Evolutionary conservation across 2,113 vertebrate species (phyloP).

Genomic region (Notiomystis cincta): DNA sequence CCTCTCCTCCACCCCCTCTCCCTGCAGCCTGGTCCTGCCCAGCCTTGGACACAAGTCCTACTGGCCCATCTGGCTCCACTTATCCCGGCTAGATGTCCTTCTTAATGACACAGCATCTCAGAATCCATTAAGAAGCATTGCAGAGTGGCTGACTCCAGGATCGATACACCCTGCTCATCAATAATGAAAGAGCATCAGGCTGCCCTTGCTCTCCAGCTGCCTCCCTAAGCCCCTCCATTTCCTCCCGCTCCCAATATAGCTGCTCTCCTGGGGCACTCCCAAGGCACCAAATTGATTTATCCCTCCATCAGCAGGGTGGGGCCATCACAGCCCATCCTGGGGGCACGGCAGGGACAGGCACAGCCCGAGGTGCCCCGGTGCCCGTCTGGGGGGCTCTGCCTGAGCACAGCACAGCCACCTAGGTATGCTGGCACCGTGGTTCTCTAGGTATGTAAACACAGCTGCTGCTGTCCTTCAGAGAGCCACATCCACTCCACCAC

Average conservation of each 20-base stretch:
- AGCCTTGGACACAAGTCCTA: neutral
- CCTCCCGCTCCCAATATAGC: neutral
- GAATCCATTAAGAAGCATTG: slow-evolving; percentile 43
- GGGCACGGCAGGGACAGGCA: neutral
- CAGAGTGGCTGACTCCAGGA: neutral
- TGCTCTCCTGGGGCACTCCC: neutral
- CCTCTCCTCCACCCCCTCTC: accelerated
- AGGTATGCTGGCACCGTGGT: accelerated
- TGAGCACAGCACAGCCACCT: accelerated
- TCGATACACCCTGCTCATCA: slow-evolving; percentile 53
- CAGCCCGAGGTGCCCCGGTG: accelerated
- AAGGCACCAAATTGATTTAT: slow-evolving; percentile 11
- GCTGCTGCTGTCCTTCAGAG: neutral
- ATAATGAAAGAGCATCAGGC: slow-evolving; percentile 52
- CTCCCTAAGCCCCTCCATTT: slow-evolving; percentile 28
- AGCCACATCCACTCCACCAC: neutral
- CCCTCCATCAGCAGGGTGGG: neutral
- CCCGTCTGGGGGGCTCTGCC: neutral
- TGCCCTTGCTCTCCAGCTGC: slow-evolving; percentile 43
- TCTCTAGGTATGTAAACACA: neutral
- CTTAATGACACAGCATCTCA: slow-evolving; percentile 66
- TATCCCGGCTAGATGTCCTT: neutral
- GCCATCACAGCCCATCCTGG: neutral
- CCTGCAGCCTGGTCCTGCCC: neutral
- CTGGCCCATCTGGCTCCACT: slow-evolving; percentile 18